phyloP scores from a whole-genome alignment of 2,113 vertebrate species.

The Aptenodytes patagonicus region DNA sequence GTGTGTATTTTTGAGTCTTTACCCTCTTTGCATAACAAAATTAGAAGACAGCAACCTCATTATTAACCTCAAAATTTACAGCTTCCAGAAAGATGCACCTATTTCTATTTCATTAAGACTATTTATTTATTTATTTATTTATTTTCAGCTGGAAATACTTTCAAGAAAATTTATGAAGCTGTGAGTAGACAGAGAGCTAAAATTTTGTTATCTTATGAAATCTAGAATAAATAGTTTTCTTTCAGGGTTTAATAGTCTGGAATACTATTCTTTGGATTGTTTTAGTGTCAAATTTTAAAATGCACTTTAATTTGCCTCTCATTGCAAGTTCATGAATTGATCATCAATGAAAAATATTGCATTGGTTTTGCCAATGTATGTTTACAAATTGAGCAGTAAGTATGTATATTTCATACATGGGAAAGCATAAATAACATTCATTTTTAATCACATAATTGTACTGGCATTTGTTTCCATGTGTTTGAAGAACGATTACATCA shows the following conservation, averaged over 20 bases:
- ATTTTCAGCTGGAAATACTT: neutral
- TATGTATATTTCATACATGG: conserved; percentile 4
- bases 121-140: neutral
- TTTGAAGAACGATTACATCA: conserved; percentile 26
- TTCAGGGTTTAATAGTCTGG: neutral
- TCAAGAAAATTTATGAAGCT: neutral
- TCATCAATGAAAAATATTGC: neutral
- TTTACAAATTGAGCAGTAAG: conserved; percentile 41
- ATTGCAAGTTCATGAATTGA: conserved; percentile 12
- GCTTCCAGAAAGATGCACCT: neutral
- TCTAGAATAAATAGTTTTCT: neutral
- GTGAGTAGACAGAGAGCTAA: neutral
- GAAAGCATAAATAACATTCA: conserved; percentile 27
- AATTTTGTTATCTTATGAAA: neutral
- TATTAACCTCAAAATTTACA: neutral
- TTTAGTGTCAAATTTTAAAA: neutral
- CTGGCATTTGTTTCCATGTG: conserved; percentile 11
- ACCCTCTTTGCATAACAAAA: neutral
- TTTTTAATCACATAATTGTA: conserved; percentile 54
- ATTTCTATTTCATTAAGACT: neutral
- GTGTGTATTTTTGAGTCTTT: neutral
- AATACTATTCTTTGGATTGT: neutral
- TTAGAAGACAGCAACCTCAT: neutral
- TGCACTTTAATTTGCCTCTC: neutral
- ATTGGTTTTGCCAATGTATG: neutral